Evolutionary conservation across 2,888 invertebrate genomes (phyloP).

Genomic region (Anthoptus insignis): DNA sequence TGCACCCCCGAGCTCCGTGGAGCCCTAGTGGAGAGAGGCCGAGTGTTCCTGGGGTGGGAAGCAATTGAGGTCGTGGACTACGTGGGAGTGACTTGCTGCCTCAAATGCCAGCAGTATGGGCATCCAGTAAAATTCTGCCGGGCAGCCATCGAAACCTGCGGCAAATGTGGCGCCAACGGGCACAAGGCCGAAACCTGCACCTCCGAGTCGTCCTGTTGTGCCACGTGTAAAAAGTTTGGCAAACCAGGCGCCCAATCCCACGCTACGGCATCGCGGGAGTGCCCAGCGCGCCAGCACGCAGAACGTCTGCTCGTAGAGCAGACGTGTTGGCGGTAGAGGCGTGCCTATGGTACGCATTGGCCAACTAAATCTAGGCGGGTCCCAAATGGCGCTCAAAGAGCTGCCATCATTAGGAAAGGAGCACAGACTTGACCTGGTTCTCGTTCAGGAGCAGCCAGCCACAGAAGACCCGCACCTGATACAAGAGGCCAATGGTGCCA

Average conservation of each 20-base stretch:
- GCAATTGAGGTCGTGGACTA: background rate
- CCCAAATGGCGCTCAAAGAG: background rate
- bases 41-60: too few relatives aligned
- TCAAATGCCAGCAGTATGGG: background rate
- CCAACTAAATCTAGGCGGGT: background rate
- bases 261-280: background rate
- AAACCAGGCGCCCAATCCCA: background rate
- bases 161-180: background rate
- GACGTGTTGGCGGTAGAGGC: conserved; percentile 4
- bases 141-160: background rate
- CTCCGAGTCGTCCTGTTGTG: background rate
- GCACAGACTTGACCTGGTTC: background rate
- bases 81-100: background rate
- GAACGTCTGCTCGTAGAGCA: background rate
- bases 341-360: background rate
- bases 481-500: background rate
- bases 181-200: background rate
- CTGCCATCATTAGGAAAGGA: background rate
- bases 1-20: background rate
- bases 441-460: background rate
- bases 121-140: background rate
- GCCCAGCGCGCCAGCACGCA: background rate
- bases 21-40: too few relatives aligned
- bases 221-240: background rate
- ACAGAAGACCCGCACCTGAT: background rate